These are phyloP conservation scores for Garra rufa DNA, from an alignment of 2,113 vertebrate species.

Conservation along the genomic window DNA sequence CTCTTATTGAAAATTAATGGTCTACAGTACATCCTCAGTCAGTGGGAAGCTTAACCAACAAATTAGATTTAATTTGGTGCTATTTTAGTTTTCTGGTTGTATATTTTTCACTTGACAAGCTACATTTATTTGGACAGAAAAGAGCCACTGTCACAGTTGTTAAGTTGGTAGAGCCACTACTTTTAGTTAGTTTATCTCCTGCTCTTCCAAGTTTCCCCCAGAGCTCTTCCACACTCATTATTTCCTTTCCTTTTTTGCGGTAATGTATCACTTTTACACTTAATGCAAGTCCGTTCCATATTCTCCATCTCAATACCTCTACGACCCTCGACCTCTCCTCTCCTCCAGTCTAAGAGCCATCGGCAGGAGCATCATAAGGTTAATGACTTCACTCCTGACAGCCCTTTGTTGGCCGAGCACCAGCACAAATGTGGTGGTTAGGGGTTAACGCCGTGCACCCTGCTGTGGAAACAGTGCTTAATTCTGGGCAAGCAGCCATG, in stretches of 20 bases:
- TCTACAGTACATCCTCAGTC: too few species aligned
- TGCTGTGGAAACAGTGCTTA: conserved; percentile 54
- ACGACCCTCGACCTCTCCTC: neutral
- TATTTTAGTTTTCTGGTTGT: too few species aligned
- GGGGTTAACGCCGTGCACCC: conserved; percentile 61
- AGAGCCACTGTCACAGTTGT: neutral
- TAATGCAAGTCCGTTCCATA: neutral
- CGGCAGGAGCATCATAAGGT: conserved; percentile 34
- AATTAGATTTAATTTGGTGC: too few species aligned
- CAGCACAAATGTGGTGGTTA: conserved; percentile 52
- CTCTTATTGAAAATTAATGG: too few species aligned
- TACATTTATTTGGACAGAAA: neutral
- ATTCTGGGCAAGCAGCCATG: conserved; percentile 64
- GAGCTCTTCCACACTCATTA: conserved; percentile 12
- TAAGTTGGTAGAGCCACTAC: neutral
- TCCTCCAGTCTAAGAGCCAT: conserved; percentile 26
- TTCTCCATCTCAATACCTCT: conserved; percentile 8
- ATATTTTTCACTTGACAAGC: neutral
- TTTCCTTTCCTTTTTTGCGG: neutral
- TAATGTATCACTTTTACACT: conserved; percentile 19
- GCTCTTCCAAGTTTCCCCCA: conserved; percentile 14
- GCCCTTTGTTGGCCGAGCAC: conserved; percentile 44
- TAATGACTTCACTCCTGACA: conserved; percentile 36
- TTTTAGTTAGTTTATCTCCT: conserved; percentile 2
- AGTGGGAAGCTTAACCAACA: too few species aligned